Conservation (phyloP, 1,140 invertebrate genomes). For the Sycophila sp. region DNA sequence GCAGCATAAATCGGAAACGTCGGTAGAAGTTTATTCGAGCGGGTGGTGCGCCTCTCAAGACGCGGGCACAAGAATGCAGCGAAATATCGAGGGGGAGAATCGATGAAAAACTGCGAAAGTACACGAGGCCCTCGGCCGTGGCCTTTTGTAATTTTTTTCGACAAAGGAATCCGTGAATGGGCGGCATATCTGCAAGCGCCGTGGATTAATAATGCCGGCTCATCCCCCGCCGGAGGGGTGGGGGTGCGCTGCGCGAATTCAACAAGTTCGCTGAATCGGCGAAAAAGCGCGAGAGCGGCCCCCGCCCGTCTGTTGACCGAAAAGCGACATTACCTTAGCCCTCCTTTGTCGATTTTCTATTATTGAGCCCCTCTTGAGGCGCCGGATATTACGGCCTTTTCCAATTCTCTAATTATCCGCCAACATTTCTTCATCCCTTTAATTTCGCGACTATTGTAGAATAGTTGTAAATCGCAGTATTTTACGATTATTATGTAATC, state of each 20-base stretch:
- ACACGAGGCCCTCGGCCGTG: neutral
- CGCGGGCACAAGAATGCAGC: neutral
- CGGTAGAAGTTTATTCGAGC: neutral
- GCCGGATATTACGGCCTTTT: neutral
- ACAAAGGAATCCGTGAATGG: slow-evolving; percentile 14
- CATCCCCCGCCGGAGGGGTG: slow-evolving; percentile 51
- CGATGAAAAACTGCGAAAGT: slow-evolving; percentile 1
- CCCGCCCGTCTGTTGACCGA: slow-evolving; percentile 17
- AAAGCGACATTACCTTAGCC: neutral
- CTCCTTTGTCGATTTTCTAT: neutral
- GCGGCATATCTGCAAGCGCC: neutral
- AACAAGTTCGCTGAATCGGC: slow-evolving; percentile 57
- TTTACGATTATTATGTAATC: no score
- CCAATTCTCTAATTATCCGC: no score
- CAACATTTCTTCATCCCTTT: no score
- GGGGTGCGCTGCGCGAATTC: slow-evolving; percentile 53
- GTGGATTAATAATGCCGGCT: slow-evolving; percentile 65
- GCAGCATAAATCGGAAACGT: neutral
- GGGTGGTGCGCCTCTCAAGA: neutral
- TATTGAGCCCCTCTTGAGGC: neutral
- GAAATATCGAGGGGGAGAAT: neutral
- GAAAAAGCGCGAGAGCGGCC: slow-evolving; percentile 48
- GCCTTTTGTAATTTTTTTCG: slow-evolving; percentile 10
- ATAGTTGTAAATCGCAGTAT: no score
- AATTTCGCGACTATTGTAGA: no score